phyloP scores from a whole-genome alignment of 2,113 vertebrate species.

The Trachemys scripta region DNA sequence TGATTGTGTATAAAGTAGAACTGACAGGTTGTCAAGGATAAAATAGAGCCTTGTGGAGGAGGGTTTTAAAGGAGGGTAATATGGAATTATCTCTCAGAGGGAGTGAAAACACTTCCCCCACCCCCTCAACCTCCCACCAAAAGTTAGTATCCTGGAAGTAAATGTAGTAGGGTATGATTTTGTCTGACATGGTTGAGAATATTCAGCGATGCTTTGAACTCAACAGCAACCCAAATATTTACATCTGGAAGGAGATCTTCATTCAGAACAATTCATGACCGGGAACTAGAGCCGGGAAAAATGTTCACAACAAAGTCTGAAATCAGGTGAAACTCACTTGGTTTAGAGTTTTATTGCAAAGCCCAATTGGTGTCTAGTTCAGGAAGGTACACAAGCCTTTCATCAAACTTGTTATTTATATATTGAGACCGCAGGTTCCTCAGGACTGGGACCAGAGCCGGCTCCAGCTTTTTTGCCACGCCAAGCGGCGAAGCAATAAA shows the following conservation, averaged over 20 bases:
- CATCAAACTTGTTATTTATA: neutral
- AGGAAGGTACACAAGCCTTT: neutral
- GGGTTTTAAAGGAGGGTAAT: neutral
- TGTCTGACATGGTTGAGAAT: neutral
- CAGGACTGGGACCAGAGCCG: neutral
- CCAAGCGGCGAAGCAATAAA: too few relatives aligned
- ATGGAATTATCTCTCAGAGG: neutral
- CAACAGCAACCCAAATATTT: neutral
- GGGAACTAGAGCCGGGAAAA: neutral
- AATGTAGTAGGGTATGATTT: neutral
- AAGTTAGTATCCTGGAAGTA: neutral
- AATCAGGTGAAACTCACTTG: neutral
- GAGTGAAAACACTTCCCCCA: neutral
- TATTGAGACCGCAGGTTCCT: neutral
- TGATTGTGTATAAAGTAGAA: neutral
- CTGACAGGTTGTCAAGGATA: neutral
- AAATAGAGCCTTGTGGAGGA: neutral
- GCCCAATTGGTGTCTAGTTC: neutral
- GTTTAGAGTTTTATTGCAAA: neutral
- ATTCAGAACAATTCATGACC: neutral
- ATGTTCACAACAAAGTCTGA: neutral
- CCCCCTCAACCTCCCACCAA: neutral
- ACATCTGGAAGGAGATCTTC: neutral
- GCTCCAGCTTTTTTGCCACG: too few relatives aligned
- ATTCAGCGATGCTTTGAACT: constrained; percentile 5